Base-by-base conservation (phyloP, 2,888 invertebrate species). In the Idaea biselata region DNA sequence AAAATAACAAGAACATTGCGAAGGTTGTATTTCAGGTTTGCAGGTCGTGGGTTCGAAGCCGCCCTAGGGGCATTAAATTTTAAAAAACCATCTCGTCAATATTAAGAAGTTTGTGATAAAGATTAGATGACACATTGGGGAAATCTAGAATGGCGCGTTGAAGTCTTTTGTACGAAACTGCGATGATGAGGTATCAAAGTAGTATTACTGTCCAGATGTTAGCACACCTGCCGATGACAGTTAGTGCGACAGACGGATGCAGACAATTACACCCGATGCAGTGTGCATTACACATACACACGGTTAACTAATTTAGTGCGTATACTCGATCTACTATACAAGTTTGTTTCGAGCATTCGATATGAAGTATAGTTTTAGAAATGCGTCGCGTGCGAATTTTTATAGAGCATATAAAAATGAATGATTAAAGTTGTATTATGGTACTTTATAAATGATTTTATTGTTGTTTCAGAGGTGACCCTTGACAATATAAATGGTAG, bases 151-250 rank as follows among this genome's bases (percentile, higher is more conserved):
- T 18, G 3, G 54, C 64, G 66, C 68, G 70, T 71, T 68, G 63
- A 69, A 62, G 64, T 71, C 66, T 71, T 69, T 68, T 67, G 16
- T 63, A 64, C 64, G 63, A 62, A 63, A 58, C n/a, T 18, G 54
- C n/a, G 18, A 16, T 14, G 16, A 53, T 53, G 18, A 16, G 44
- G 59, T 17, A 55, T 16, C 2, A 16, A 1, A 17, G n/a, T 55
- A 55, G 16, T 7, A 16, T 6, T 6, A 55, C 17, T 55, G 55
- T 55, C 17, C 17, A 18, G 56, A 17, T 18, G 56, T 16, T 16
- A 14, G 17, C 17, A 56, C 56, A 56, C 56, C 56, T 56, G 56
- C 6, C 56, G 11, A 18, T 16, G 55, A 16, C 11, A 44, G 11
- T 54, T 54, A 54, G 7, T 18, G 18, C 11, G 56, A 18, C 18